Percentiles rank a stretch among this genome's conserved stretches.
phyloP scores from a whole-genome alignment of 2,797 vertebrate genomes.

The Miichthys miiuy region DNA sequence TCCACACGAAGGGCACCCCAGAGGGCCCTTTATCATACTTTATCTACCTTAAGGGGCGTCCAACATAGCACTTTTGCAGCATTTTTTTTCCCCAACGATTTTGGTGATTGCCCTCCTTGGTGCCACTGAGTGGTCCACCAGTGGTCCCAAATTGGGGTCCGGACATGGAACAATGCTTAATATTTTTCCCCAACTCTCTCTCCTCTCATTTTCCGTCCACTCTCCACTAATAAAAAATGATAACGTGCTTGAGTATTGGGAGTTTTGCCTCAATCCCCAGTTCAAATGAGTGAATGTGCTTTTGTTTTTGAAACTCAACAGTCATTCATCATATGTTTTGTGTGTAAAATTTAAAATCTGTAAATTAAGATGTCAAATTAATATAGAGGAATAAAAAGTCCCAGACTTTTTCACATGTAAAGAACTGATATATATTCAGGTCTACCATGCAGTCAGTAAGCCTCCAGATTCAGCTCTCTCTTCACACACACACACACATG shows the following conservation, averaged over 20 bases:
- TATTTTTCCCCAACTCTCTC: not conserved
- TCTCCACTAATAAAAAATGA: not conserved
- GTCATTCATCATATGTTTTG: too few relatives aligned
- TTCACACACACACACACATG: conserved; percentile 23
- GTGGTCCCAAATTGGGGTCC: not conserved
- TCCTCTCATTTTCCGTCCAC: not conserved
- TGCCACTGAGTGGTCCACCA: not conserved
- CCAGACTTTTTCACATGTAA: not conserved
- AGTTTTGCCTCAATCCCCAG: not conserved
- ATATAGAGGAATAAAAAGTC: too few relatives aligned
- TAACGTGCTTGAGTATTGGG: not conserved
- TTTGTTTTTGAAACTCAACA: not conserved
- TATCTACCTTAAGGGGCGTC: not conserved
- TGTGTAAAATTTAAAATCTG: too few relatives aligned
- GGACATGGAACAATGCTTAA: not conserved
- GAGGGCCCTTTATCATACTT: not conserved
- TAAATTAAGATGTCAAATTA: too few relatives aligned
- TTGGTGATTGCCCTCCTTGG: not conserved
- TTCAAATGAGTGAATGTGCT: too few relatives aligned
- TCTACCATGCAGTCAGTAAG: conserved; percentile 9
- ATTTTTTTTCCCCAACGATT: not conserved
- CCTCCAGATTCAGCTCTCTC: conserved; percentile 3
- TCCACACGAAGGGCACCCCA: too few relatives aligned
- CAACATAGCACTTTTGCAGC: not conserved
- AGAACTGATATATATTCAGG: conserved; percentile 13